Base-by-base conservation (phyloP, 2,888 invertebrate species). In the Ormyrus nitidulus region DNA sequence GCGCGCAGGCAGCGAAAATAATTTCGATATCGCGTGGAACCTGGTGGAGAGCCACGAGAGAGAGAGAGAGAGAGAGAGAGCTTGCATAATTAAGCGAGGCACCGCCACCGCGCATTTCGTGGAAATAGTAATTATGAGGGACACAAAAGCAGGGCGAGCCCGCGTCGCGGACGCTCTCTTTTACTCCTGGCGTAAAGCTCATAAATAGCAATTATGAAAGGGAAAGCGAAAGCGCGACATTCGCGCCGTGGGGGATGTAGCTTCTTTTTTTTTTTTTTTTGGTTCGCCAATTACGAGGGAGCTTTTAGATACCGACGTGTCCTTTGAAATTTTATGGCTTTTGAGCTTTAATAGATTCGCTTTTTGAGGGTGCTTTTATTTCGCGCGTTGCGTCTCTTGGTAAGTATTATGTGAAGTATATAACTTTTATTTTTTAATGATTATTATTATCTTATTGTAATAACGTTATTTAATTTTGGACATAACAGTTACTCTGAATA, bases 31-130 rank as follows among this genome's bases (percentile, higher is more conserved):
- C 56, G 54, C 54, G 54, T 46, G n/a, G 4, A 19, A 19, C 19
- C 19, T 19, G 19, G 0, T 19, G 19, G 19, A 19, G 19, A 19
- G 19, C 19, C 19, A 1, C 0, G 19, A 19, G 19, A 0, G 19
- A 19, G 19, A 19, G 19, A 19, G 19, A 11, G 46, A 76, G 53
- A 70, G 44, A 13, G 48, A 59, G 59, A 66, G 66, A 66, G 19
- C 54, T 10, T 13, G 48, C 58, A 71, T 77, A 77, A 77, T 77
- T 77, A 71, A 77, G 65, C 13, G 54, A 53, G 19, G 58, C 44
- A 49, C 49, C 13, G 53, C 19, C 54, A n/a, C 13, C 64, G 58
- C 58, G 34, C 58, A 71, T 77, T 77, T 77, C 71, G 64, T 46
- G 62, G 65, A 59, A 77, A 77, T 77, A 19, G 19, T 19, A 71